Conservation (phyloP, 2,888 invertebrate species). For the Aleiodes testaceus region DNA sequence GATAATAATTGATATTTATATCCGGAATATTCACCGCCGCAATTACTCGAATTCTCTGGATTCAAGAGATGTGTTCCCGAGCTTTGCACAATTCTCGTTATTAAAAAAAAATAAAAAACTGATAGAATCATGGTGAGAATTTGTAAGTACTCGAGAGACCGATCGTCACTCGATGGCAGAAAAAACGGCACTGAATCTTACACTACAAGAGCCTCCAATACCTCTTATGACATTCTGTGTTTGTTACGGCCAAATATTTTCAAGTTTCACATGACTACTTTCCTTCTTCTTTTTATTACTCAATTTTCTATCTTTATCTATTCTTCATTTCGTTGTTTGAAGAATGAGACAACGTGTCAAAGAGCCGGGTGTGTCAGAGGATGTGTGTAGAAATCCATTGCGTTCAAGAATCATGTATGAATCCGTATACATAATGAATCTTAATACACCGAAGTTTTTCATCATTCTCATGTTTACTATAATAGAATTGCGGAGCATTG, state of each 20-base stretch:
- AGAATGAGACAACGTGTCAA: constrained; percentile 48
- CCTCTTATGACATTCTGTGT: constrained; percentile 61
- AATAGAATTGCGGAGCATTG: neutral
- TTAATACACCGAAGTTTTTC: neutral
- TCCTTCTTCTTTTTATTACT: constrained; percentile 16
- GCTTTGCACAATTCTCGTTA: neutral
- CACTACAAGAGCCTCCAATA: constrained; percentile 45
- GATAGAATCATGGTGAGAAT: neutral
- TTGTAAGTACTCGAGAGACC: neutral
- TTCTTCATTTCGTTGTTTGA: constrained; percentile 54
- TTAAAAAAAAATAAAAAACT: constrained; percentile 21
- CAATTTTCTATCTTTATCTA: neutral
- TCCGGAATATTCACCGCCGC: constrained; percentile 73
- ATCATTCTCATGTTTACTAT: neutral
- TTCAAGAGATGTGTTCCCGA: constrained; percentile 23
- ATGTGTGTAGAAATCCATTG: constrained; percentile 65
- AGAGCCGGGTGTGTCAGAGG: constrained; percentile 59
- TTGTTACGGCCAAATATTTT: constrained; percentile 63
- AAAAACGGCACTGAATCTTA: constrained; percentile 55
- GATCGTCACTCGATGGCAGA: constrained; percentile 32
- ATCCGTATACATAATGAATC: constrained; percentile 36
- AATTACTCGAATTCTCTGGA: constrained; percentile 50
- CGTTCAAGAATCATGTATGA: constrained; percentile 44
- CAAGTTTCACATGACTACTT: constrained; percentile 57
- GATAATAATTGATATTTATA: constrained; percentile 74